These are phyloP conservation scores for Excalfactoria chinensis DNA, from an alignment of 2,113 vertebrate species.

Conservation along the genomic window DNA sequence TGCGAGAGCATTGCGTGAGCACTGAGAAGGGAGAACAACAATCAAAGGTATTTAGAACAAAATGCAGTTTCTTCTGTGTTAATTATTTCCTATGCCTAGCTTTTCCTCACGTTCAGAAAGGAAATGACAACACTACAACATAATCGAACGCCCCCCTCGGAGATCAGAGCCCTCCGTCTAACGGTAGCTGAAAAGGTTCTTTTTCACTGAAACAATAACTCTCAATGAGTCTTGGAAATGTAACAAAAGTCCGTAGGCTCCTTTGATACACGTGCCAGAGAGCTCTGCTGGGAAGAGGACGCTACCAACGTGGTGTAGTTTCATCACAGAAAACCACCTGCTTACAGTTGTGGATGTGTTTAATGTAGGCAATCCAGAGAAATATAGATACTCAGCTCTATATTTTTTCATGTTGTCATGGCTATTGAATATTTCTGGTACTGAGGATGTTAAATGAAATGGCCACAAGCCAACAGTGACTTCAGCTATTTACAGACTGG, in stretches of 20 bases:
- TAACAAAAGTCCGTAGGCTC: background rate
- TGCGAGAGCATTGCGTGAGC: background rate
- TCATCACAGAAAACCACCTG: background rate
- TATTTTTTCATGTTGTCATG: background rate
- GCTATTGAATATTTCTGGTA: background rate
- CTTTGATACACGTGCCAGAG: background rate
- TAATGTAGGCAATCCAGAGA: rapidly evolving
- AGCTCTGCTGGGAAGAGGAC: background rate
- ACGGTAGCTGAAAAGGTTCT: background rate
- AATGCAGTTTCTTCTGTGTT: background rate
- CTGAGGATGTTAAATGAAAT: background rate
- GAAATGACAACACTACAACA: background rate
- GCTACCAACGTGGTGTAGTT: rapidly evolving
- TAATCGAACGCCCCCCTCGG: background rate
- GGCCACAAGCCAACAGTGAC: background rate
- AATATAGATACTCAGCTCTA: background rate
- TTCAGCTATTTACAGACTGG: conserved; percentile 30
- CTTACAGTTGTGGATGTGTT: background rate
- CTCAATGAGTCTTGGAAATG: background rate
- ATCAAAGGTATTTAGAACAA: background rate
- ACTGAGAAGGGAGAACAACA: background rate
- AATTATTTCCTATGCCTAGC: background rate
- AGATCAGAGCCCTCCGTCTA: too few relatives aligned
- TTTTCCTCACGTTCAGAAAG: background rate
- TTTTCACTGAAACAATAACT: background rate